These are phyloP conservation scores for Coptotermes formosanus DNA, from an alignment of 1,140 invertebrate species.

Conservation along the genomic window DNA sequence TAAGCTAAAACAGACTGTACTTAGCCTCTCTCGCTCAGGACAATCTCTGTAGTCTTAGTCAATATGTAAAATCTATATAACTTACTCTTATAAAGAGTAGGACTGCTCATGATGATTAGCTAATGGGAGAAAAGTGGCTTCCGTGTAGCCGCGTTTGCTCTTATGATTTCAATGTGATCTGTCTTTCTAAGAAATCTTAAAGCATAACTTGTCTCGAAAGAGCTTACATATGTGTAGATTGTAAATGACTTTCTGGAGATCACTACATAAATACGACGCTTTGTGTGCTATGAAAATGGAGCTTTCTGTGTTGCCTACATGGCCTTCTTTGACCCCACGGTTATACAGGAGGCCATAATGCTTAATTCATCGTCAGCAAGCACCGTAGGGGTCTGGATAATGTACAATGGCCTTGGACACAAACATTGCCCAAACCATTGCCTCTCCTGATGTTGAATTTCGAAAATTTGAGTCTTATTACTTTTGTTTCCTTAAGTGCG, in stretches of 20 bases:
- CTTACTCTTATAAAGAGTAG: too few relatives aligned
- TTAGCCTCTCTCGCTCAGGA: not conserved
- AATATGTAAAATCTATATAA: not conserved
- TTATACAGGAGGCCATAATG: not conserved
- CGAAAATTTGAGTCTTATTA: too few relatives aligned
- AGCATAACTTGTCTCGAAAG: not conserved
- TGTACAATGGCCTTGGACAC: not conserved
- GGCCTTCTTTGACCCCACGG: not conserved
- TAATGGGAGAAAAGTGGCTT: not conserved
- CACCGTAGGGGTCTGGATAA: not conserved
- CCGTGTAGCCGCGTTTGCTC: not conserved
- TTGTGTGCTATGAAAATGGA: not conserved
- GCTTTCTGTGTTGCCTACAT: not conserved
- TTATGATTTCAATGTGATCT: too few relatives aligned
- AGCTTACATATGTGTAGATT: not conserved
- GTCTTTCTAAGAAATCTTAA: too few relatives aligned
- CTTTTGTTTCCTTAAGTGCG: too few relatives aligned
- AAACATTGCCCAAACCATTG: too few relatives aligned
- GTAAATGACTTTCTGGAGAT: not conserved
- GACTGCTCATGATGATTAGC: too few relatives aligned
- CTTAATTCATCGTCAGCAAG: not conserved
- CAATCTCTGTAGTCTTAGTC: not conserved
- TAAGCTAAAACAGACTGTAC: too few relatives aligned
- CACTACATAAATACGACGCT: too few relatives aligned
- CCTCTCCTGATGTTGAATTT: too few relatives aligned